Evolutionary conservation across 2,797 vertebrate genomes (phyloP), one percentile per base, ranked within the genome.

Genomic region (Remorina albescens): DNA sequence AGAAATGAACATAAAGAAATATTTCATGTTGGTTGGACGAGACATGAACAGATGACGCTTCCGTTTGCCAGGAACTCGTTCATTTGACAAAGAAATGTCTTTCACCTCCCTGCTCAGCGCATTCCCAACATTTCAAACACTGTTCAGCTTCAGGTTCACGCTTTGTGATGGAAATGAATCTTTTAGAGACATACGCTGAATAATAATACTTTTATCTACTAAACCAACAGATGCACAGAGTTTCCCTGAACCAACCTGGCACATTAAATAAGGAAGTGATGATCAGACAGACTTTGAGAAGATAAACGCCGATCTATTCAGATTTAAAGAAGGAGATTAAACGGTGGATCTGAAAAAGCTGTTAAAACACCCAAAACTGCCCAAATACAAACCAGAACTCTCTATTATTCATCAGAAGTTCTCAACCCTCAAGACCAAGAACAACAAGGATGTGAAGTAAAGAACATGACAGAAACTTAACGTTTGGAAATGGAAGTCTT

Each of bases 201-300:
- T 32, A 11, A 32, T 11, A 21, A 47, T 21, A 19, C 16, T 16
- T 39, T 12, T 34, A 28, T 42, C 3, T n/a, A n/a, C 1, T 16
- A 16, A 47, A 37, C 23, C 21, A 21, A 21, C 36, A 26, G 25
- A 62, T 57, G 53, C 26, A 10, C 21, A 5, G 21, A 39, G 19
- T 23, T n/a, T 26, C 18, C 30, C 26, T 53, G 3, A 8, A 10
- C 32, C 51, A 21, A 5, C 5, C 42, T 49, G 32, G 2, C 2
- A 18, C 3, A 15, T 60, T 66, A 54, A 73, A 62, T 70, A 54
- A 67, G 49, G 56, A 63, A 46, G 63, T 26, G 54, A 50, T 15
- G 74, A 56, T n/a, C 19, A 36, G 30, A 12, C 49, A 53, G n/a
- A 58, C 18, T 10, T 3, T 49, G 16, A 62, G 32, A n/a, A 62